A percentile compares a stretch with the other conserved stretches of the same genome.
Evolutionary conservation across 1,140 invertebrate genomes (phyloP).

Genomic region (Diorhabda carinulata): DNA sequence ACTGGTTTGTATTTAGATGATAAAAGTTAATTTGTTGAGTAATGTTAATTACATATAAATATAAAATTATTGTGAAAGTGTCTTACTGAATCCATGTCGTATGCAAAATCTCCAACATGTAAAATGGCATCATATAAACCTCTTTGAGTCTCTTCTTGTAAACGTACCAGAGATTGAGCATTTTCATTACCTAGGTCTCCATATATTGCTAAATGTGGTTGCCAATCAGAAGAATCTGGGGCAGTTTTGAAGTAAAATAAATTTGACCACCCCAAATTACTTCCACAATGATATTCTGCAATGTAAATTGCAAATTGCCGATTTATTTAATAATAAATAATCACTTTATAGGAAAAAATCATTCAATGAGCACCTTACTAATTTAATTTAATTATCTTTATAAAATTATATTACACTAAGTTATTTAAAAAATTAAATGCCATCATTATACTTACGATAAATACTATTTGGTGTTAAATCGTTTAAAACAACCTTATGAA

Average conservation of each 20-base stretch:
- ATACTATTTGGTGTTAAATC: constrained; percentile 50
- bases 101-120: constrained; percentile 95
- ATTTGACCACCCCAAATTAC: constrained; percentile 72
- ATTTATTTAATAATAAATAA: no score
- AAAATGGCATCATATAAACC: constrained; percentile 83
- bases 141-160: constrained; percentile 77
- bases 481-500: constrained; percentile 65
- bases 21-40: no score
- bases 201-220: constrained; percentile 76
- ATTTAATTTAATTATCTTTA: no score
- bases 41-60: no score
- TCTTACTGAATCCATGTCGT: constrained; percentile 81
- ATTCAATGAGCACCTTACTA: no score
- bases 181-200: constrained; percentile 92
- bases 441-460: constrained; percentile 47
- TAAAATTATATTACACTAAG: no score
- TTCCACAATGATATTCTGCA: constrained; percentile 80
- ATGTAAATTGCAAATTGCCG: neutral
- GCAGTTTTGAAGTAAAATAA: constrained; percentile 71
- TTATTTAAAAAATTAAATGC: no score
- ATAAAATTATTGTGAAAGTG: no score
- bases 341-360: no score
- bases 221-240: constrained; percentile 64
- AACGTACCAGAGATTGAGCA: constrained; percentile 71
- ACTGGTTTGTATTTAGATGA: no score